A percentile compares a stretch with the other conserved stretches of the same genome.
phyloP scores from a whole-genome alignment of 2,888 invertebrate genomes.

The Hermaeophaga mercurialis region DNA sequence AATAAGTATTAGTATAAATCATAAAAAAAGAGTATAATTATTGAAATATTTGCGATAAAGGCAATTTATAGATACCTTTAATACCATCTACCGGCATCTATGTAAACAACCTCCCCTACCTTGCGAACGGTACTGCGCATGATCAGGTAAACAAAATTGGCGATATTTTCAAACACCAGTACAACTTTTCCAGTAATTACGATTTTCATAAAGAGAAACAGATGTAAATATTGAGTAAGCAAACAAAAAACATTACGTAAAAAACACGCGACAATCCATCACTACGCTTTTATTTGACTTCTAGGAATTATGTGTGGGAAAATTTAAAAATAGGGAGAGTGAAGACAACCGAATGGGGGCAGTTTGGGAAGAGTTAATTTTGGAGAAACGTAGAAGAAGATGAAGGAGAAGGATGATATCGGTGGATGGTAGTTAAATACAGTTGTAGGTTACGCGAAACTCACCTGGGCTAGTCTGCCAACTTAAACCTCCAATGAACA shows the following conservation, averaged over 20 bases:
- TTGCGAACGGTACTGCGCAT: conserved; percentile 4
- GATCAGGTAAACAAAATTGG: conserved; percentile 19
- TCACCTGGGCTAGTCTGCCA: conserved; percentile 99
- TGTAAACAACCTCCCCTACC: conserved; percentile 3
- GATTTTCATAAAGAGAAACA: not conserved
- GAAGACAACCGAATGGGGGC: too few relatives aligned
- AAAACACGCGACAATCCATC: not conserved
- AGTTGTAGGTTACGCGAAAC: too few relatives aligned
- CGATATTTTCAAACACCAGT: conserved; percentile 18
- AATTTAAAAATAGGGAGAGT: too few relatives aligned
- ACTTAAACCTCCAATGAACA: conserved; percentile 99
- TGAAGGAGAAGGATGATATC: too few relatives aligned
- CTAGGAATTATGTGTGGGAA: too few relatives aligned
- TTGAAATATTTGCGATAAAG: too few relatives aligned
- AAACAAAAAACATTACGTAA: conserved; percentile 11
- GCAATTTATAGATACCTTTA: conserved; percentile 4
- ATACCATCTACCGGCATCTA: conserved; percentile 17
- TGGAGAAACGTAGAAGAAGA: too few relatives aligned
- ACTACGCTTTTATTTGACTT: too few relatives aligned
- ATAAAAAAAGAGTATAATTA: too few relatives aligned
- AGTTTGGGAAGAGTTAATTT: too few relatives aligned
- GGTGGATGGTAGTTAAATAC: too few relatives aligned
- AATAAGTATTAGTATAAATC: too few relatives aligned
- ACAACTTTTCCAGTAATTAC: conserved; percentile 2
- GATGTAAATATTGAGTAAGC: conserved; percentile 1